Conservation (phyloP, 2,888 invertebrate genomes). For the Rotaria macrura region DNA sequence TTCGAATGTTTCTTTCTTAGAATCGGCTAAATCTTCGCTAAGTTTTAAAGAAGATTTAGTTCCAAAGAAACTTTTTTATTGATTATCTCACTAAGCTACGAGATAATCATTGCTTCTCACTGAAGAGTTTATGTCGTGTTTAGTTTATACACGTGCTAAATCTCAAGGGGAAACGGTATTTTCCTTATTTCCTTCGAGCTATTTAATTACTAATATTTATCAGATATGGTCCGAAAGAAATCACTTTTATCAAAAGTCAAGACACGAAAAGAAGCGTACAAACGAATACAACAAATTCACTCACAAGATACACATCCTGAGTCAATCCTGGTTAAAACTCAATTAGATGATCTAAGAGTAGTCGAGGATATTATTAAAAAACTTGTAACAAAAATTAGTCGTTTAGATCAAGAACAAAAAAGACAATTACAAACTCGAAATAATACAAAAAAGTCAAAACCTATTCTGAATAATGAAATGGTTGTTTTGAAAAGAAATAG, state of each 20-base stretch:
- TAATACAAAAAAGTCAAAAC: neutral
- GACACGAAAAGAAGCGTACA: neutral
- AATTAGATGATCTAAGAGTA: neutral
- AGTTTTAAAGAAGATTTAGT: too few species aligned
- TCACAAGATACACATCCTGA: too few species aligned
- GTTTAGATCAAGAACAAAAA: neutral
- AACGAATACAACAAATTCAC: neutral
- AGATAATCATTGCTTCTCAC: too few species aligned
- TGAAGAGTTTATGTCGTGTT: too few species aligned
- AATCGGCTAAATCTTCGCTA: too few species aligned
- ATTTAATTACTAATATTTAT: too few species aligned
- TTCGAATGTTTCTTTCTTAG: too few species aligned
- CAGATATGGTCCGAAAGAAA: neutral
- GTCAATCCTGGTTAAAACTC: accelerated
- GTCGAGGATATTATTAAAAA: neutral
- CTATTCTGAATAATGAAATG: neutral
- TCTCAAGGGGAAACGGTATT: too few species aligned
- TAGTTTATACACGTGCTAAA: too few species aligned
- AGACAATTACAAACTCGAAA: neutral
- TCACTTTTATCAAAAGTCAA: neutral
- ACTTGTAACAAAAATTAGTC: neutral
- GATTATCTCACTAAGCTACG: too few species aligned
- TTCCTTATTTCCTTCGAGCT: too few species aligned
- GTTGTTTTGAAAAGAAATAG: neutral
- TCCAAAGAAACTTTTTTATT: too few species aligned